Percentiles rank a stretch among this genome's conserved stretches.
phyloP scores from a whole-genome alignment of 2,888 invertebrate species.

The Callimorpha dominula region DNA sequence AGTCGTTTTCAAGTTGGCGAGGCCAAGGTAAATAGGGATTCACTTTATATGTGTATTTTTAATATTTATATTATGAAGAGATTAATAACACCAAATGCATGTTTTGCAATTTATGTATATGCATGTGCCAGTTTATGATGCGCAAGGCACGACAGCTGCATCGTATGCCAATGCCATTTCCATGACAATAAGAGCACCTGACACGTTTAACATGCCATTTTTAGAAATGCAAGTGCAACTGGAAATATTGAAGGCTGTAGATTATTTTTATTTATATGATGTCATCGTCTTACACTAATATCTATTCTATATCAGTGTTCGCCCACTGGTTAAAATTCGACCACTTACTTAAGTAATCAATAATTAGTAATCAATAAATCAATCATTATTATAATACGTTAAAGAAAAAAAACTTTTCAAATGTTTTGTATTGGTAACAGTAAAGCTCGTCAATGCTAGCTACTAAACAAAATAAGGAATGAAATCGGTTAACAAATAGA shows the following conservation, averaged over 20 bases:
- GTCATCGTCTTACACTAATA: not conserved
- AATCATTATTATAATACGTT: too few species aligned
- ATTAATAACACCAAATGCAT: not conserved
- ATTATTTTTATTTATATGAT: not conserved
- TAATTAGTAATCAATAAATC: too few species aligned
- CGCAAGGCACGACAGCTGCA: slow-evolving; percentile 32
- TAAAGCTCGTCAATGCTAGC: too few species aligned
- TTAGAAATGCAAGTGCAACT: slow-evolving; percentile 16
- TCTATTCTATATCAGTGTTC: too few species aligned
- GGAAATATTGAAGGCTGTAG: not conserved
- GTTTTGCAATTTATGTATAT: not conserved
- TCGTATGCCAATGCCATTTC: slow-evolving; percentile 31
- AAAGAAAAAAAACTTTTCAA: too few species aligned
- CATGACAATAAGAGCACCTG: slow-evolving; percentile 45
- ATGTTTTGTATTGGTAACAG: too few species aligned
- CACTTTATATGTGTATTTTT: too few species aligned
- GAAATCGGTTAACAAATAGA: too few species aligned
- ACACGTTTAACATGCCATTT: slow-evolving; percentile 5
- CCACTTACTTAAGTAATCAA: too few species aligned
- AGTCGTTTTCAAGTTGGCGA: too few species aligned
- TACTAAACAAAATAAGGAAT: too few species aligned
- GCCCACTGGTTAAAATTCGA: too few species aligned
- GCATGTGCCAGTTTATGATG: slow-evolving; percentile 27
- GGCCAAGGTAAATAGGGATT: not conserved
- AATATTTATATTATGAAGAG: not conserved